Evolutionary conservation across 1,140 invertebrate genomes (phyloP).

Genomic region (Macrobrachium nipponense): DNA sequence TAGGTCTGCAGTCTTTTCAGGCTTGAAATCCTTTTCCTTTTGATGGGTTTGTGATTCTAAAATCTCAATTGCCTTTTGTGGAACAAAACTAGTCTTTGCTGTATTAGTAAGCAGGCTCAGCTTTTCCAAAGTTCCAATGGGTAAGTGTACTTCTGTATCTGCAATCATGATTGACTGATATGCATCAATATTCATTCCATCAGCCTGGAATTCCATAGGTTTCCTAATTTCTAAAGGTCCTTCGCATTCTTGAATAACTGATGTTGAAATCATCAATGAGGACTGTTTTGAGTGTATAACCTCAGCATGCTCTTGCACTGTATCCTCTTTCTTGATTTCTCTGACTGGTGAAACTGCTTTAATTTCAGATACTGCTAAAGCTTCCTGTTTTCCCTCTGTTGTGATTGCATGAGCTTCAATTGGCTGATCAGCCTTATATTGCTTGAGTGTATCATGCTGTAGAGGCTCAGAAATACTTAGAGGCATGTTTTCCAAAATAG

Average conservation of each 20-base stretch:
- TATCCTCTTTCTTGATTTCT: conserved; percentile 31
- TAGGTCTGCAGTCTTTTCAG: conserved; percentile 40
- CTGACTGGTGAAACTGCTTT: conserved; percentile 50
- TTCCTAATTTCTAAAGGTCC: conserved; percentile 38
- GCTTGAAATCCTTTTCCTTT: conserved; percentile 59
- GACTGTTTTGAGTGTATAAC: conserved; percentile 51
- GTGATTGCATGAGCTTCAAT: conserved; percentile 41
- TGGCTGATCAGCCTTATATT: conserved; percentile 44
- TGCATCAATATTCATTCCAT: conserved; percentile 29
- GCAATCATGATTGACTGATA: conserved; percentile 38
- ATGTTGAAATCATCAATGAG: conserved; percentile 42
- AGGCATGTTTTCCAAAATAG: conserved; percentile 44
- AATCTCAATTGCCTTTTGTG: conserved; percentile 60
- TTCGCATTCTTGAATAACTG: conserved; percentile 50
- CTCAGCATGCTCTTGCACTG: conserved; percentile 40
- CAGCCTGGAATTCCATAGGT: conserved; percentile 26
- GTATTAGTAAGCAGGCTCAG: conserved; percentile 17
- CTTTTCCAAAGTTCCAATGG: conserved; percentile 34
- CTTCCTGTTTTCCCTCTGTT: conserved; percentile 40
- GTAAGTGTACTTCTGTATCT: conserved; percentile 49
- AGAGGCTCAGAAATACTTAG: conserved; percentile 38
- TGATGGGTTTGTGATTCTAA: conserved; percentile 57
- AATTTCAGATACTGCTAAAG: conserved; percentile 39
- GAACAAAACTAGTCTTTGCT: conserved; percentile 49
- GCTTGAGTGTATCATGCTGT: conserved; percentile 50